Base-by-base conservation (phyloP, 2,113 vertebrate genomes). In the Acrocephalus kingi region DNA sequence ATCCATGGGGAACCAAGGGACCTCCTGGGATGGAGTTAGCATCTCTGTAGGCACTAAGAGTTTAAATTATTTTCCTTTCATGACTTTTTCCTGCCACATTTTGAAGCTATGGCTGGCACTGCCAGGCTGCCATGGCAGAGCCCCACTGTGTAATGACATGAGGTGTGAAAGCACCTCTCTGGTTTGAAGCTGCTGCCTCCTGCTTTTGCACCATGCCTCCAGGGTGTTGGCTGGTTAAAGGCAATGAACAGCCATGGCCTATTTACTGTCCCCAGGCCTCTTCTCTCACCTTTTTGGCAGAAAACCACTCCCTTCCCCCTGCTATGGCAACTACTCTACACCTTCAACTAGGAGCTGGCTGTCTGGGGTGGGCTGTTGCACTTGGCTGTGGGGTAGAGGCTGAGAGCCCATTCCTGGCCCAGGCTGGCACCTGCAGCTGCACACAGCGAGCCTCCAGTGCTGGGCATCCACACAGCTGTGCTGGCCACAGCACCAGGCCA, bases 401-500 rank as follows among this genome's bases (percentile, higher is more conserved):
- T 55, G 59, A 22, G 56, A 74, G 49, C 46, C 35, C 0, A 0
- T 23, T 24, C 54, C 31, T 13, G 20, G 43, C 52, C 18, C 48
- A 21, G 39, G 33, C 20, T 51, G 64, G 54, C 41, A 30, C 33
- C 82, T 81, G 46, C 2, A 10, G 49, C 35, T 55, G 68, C 63
- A 54, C 17, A 1, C 13, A 12, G 68, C 0, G 2, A 89, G 81
- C 59, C 6, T 3, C 43, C 1, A 6, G 37, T 21, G 30, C 45
- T 8, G 2, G 45, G 7, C 0, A 1, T 19, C 35, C 33, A 1
- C 62, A 30, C 12, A 24, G 66, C 64, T 0, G 0, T 17, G 69
- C 28, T 10, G 4, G 41, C 56, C 11, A 3, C 37, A 39, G 48
- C 1, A 0, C 48, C 0, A 0, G 9, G 62, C 51, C 1, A 3